Evolutionary conservation across 2,113 vertebrate species (phyloP).

Genomic region (Phalacrocorax brasilianus): DNA sequence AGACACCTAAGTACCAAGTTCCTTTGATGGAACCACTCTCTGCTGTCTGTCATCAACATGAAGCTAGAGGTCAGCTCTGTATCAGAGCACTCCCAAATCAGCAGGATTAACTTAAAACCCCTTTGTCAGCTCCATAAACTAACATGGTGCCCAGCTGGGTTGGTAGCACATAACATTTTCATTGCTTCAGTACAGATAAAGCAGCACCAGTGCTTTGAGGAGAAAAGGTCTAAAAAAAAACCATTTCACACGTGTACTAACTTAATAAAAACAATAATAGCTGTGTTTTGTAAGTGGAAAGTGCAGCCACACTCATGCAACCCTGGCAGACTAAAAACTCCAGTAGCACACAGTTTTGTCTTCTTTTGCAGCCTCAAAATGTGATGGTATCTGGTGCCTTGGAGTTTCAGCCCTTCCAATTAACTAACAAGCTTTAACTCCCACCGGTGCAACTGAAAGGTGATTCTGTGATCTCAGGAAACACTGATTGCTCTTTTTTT

Average conservation of each 20-base stretch:
- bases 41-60: background rate
- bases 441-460: background rate
- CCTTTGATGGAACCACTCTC: background rate
- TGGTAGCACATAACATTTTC: background rate
- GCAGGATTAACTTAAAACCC: slow-evolving; percentile 8
- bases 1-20: background rate
- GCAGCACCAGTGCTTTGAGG: background rate
- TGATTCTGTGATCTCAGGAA: background rate
- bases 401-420: background rate
- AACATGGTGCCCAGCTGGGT: background rate
- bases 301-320: background rate
- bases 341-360: background rate
- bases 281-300: background rate
- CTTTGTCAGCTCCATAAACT: slow-evolving; percentile 2
- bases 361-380: background rate
- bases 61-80: background rate
- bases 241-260: background rate
- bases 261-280: background rate
- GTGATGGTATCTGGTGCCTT: background rate
- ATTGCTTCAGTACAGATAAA: background rate
- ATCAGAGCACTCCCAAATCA: background rate
- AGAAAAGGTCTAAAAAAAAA: background rate
- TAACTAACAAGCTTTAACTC: slow-evolving; percentile 9
- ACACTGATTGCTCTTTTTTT: background rate
- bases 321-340: background rate